Evolutionary conservation across 2,113 vertebrate species (phyloP), one percentile per base, ranked within the genome.

Genomic region (Oreocharis arfaki): DNA sequence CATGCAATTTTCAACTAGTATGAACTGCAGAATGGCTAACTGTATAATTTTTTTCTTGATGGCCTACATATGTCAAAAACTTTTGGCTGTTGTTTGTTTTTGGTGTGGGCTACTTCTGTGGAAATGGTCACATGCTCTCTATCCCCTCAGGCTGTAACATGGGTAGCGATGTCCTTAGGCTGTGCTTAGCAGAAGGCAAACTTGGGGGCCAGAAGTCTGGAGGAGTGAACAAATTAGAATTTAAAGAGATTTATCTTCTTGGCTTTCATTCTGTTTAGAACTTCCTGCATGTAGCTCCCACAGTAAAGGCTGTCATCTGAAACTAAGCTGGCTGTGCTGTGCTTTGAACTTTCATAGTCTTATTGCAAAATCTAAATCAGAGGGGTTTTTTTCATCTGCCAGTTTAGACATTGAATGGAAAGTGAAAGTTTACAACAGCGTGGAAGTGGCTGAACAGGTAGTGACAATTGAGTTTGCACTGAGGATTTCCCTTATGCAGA

Each of bases 381-480:
- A n/a, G 69, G 69, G 30, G 4, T 28, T 90, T 91, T 90, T 93
- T 89, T 82, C 6, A 77, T 85, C 88, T 97, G 89, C 55, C 94
- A 90, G n/a, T 90, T 93, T 78, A 67, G 47, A 71, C 95, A 67
- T 70, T 70, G 91, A 89, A 95, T 16, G 61, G 60, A 95, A 85
- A 94, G 30, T 67, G n/a, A 80, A 89, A 83, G 80, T 96, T 97
- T 95, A 79, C 46, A 89, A 16, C 5, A 60, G 28, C 63, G 86
- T 1, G 4, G 76, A 96, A 93, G 39, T 95, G 76, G 47, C 76
- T 90, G 95, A 94, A 86, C 46, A 73, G 69, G 26, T 91, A 93
- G 9, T 96, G 96, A 97, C 96, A 97, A 87, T 41, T 93, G 65
- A 83, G 42, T 76, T 82, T 85, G 44, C 76, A 83, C 73, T 92